A percentile compares a stretch with the other conserved stretches of the same genome.
Conservation (phyloP, 2,888 invertebrate genomes). For the Hymenopus coronatus region DNA sequence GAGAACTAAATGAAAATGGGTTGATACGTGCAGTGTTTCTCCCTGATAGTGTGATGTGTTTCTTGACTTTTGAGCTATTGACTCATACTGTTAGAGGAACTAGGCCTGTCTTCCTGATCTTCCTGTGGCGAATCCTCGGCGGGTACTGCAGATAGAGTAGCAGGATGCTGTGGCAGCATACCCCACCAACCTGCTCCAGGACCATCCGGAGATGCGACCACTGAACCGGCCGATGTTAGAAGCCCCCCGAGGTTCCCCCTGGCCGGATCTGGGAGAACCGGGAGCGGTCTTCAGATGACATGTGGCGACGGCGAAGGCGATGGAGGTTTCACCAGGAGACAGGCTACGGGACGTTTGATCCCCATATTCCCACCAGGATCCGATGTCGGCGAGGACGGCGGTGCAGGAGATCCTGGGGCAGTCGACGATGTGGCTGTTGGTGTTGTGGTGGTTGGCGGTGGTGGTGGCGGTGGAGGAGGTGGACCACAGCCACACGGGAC, state of each 20-base stretch:
- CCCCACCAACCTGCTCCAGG: constrained; percentile 43
- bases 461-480: constrained; percentile 30
- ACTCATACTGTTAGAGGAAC: constrained; percentile 8
- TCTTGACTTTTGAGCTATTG: background rate
- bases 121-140: constrained; percentile 46
- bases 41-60: background rate
- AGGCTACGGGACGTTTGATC: constrained; percentile 57
- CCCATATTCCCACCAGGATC: constrained; percentile 20
- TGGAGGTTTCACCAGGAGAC: constrained; percentile 60
- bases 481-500: constrained; percentile 38
- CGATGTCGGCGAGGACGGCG: constrained; percentile 16
- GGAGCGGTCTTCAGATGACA: constrained; percentile 82
- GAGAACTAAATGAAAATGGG: too few species aligned
- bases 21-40: too few species aligned
- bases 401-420: background rate
- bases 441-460: constrained; percentile 15
- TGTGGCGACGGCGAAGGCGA: constrained; percentile 47
- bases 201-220: background rate
- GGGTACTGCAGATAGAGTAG: constrained; percentile 48
- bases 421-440: constrained; percentile 1
- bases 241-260: constrained; percentile 53
- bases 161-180: constrained; percentile 29
- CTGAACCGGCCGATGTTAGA: background rate
- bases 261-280: constrained; percentile 67
- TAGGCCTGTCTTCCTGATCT: constrained; percentile 35